Evolutionary conservation across 2,113 vertebrate species (phyloP), one percentile per base, ranked within the genome.

Genomic region (Sapajus apella): DNA sequence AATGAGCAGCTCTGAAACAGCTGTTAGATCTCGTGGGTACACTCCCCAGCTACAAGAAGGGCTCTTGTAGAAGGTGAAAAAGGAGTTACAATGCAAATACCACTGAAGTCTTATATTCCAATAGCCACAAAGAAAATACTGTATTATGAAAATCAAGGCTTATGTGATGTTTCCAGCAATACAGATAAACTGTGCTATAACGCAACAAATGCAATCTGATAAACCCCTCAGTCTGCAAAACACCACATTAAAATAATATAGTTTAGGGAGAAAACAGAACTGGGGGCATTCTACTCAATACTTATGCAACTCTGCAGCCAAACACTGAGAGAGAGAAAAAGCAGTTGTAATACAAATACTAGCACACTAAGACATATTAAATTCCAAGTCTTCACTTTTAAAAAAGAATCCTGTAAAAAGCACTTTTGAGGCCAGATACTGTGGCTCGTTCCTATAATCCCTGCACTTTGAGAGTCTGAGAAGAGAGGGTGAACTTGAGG

Each of bases 1-100:
- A 89, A 30, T 66, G 45, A 87, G 89, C 11, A 90, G 52, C 66
- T 85, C 27, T 86, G 73, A 92, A 95, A 94, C 1, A 90, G 55
- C 32, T 87, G 18, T 76, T 35, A 73, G 52, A 43, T 66, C 10
- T 58, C n/a, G 8, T 84, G 64, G 7, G 40, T 64, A 12, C 2
- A 45, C 5, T 27, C 61, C n/a, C 50, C 17, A 77, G 83, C 21
- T 90, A 43, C 25, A 70, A 70, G 58, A 43, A 73, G 43, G 8
- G 14, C 56, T 82, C 77, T 76, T 56, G 4, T 30, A 91, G 47
- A 87, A 91, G 30, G 16, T 37, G 11, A 18, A 45, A 66, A 32
- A 73, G 25, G 11, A 55, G 18, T 87, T 83, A 91, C 20, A 45
- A 87, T 37, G 45, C 61, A 75, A 75, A 79, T n/a, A 79, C 9